These are phyloP conservation scores for Dryocosmus kuriphilus DNA, from an alignment of 2,888 invertebrate genomes.

Conservation along the genomic window DNA sequence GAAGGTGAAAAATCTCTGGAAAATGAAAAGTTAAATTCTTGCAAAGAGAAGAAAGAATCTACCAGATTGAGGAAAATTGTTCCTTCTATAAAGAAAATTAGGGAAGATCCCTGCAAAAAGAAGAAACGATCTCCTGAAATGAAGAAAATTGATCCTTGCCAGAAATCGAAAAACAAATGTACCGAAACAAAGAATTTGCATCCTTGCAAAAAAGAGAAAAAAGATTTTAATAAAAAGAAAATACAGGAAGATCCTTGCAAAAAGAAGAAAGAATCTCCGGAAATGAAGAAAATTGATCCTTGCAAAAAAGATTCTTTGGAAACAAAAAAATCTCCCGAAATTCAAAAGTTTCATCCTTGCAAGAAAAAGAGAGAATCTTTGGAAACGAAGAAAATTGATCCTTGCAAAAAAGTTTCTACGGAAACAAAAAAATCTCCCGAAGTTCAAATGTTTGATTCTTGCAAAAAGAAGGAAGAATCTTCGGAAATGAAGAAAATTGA, in stretches of 20 bases:
- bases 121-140: not conserved
- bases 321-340: not conserved
- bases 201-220: slow-evolving; percentile 39
- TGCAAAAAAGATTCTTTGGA: not conserved
- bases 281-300: not conserved
- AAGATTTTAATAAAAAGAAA: not conserved
- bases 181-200: slow-evolving; percentile 38
- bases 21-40: slow-evolving; percentile 40
- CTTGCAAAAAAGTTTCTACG: not conserved
- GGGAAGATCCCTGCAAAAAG: slow-evolving; percentile 29
- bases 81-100: slow-evolving; percentile 41
- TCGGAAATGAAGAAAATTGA: not conserved
- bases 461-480: not conserved
- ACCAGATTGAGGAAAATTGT: too few species aligned
- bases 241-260: slow-evolving; percentile 45
- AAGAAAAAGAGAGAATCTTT: not conserved
- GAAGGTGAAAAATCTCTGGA: slow-evolving; percentile 25
- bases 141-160: slow-evolving; percentile 48
- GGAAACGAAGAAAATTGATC: not conserved
- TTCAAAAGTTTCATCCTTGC: not conserved
- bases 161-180: too few species aligned
- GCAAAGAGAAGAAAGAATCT: not conserved
- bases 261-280: not conserved
- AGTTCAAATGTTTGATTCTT: not conserved
- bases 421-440: not conserved